Conservation (phyloP, 2,113 vertebrate species). For the Struthidea cinerea region DNA sequence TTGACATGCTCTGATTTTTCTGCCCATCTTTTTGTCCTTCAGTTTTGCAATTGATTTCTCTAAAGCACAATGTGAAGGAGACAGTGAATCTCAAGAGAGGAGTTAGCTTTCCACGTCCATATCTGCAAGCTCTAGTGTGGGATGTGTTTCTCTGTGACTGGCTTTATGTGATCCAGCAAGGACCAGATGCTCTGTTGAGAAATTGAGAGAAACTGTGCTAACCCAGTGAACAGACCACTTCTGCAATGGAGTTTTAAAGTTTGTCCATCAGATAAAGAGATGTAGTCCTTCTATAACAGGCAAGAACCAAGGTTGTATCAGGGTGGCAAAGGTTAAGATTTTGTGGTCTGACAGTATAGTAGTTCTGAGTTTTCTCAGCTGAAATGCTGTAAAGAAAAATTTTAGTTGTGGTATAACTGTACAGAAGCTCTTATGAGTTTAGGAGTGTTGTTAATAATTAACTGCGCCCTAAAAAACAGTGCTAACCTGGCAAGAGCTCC, state of each 20-base stretch:
- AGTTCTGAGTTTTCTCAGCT: background rate
- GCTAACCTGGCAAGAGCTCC: background rate
- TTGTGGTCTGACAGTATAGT: background rate
- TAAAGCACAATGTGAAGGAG: background rate
- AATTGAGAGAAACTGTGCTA: background rate
- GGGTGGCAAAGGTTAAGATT: background rate
- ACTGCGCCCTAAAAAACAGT: background rate
- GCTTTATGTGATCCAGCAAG: background rate
- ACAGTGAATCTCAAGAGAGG: background rate
- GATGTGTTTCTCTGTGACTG: background rate
- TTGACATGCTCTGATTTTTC: background rate
- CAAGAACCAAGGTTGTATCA: background rate
- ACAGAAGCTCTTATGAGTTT: background rate
- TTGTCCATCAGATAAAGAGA: background rate
- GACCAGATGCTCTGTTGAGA: background rate
- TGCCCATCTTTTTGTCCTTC: background rate
- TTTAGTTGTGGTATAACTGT: background rate
- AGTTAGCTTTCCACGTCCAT: background rate
- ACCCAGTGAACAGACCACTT: background rate
- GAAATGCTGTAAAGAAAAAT: background rate
- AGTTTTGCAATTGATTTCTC: background rate
- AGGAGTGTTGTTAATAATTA: background rate
- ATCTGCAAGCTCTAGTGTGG: background rate
- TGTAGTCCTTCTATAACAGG: background rate
- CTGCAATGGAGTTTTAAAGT: background rate